Percentiles rank a stretch among this genome's conserved stretches.
These are phyloP conservation scores for Brienomyrus longianalis DNA, from an alignment of 2,113 vertebrate species.

Conservation along the genomic window DNA sequence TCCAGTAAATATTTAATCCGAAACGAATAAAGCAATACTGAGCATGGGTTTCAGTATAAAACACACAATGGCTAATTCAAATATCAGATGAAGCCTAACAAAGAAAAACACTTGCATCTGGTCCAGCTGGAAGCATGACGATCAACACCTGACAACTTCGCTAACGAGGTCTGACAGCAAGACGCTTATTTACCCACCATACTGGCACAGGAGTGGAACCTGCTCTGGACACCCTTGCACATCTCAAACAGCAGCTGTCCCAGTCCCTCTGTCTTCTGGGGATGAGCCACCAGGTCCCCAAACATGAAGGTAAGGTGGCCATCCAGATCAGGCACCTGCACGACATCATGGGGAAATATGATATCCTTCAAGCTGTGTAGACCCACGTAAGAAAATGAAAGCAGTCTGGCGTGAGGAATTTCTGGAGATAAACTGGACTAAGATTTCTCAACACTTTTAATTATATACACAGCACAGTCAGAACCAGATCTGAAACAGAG, in stretches of 20 bases:
- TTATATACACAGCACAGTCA: not conserved
- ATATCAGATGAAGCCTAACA: not conserved
- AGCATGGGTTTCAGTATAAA: not conserved
- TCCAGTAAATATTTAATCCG: not conserved
- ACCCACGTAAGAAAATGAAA: not conserved
- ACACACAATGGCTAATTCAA: not conserved
- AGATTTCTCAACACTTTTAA: not conserved
- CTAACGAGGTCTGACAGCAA: not conserved
- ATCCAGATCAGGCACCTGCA: slow-evolving; percentile 80
- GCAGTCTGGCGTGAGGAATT: not conserved
- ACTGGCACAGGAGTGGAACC: slow-evolving; percentile 85
- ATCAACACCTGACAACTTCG: not conserved
- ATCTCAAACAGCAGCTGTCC: slow-evolving; percentile 91
- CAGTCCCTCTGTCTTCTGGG: slow-evolving; percentile 76
- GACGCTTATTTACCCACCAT: slow-evolving; percentile 56
- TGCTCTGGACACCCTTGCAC: slow-evolving; percentile 87
- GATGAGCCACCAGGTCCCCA: slow-evolving; percentile 68
- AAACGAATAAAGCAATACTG: not conserved
- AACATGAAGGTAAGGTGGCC: slow-evolving; percentile 78
- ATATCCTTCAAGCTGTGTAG: not conserved
- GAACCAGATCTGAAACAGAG: not conserved
- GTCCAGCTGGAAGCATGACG: not conserved
- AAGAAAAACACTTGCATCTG: not conserved
- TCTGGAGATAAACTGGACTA: not conserved
- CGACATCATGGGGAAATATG: slow-evolving; percentile 9